Base-by-base conservation (phyloP, 2,797 vertebrate species). In the Natrix natrix region DNA sequence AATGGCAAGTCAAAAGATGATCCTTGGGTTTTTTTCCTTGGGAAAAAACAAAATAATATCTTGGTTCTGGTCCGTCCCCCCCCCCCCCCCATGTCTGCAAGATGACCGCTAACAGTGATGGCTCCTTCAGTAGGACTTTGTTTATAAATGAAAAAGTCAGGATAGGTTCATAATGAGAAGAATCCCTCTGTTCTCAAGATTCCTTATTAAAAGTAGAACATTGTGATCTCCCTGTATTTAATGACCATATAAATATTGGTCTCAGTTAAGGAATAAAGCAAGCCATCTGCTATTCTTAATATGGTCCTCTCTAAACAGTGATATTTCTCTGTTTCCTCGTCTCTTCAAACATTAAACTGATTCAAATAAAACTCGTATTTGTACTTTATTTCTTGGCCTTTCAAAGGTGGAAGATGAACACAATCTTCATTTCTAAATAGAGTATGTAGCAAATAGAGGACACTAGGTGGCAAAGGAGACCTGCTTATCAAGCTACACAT, bases 381-480 rank as follows among this genome's bases (percentile, higher is more conserved):
- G 66, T 37, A 66, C 26, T 93, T 60, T 83, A 83, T 89, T 83
- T 83, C 26, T 22, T 92, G 24, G 87, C 43, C 87, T 88, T 89
- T 59, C 32, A 55, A 63, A 5, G 28, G 55, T 55, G 28, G 60
- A 86, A 26, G 22, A 86, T 56, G 16, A 89, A 14, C 8, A 5
- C 87, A 83, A 55, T 56, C n/a, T 28, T 26, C 43, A 37, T 43
- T 87, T 57, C 60, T 4, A 56, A 54, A 89, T 32, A 24, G 88
- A n/a, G 56, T 56, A n/a, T 52, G 56, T 28, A 22, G 43, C 86
- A 37, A 43, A 26, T 0, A 1, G 2, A 60, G 48, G 87, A 55
- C 97, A 96, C 95, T 95, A 94, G 97, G 78, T 96, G 97, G 95
- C 93, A 91, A 1, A 3, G 7, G 91, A 96, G 96, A 95, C 90